These are phyloP conservation scores for Morpho deidamia DNA, from an alignment of 2,888 invertebrate species.

Conservation along the genomic window DNA sequence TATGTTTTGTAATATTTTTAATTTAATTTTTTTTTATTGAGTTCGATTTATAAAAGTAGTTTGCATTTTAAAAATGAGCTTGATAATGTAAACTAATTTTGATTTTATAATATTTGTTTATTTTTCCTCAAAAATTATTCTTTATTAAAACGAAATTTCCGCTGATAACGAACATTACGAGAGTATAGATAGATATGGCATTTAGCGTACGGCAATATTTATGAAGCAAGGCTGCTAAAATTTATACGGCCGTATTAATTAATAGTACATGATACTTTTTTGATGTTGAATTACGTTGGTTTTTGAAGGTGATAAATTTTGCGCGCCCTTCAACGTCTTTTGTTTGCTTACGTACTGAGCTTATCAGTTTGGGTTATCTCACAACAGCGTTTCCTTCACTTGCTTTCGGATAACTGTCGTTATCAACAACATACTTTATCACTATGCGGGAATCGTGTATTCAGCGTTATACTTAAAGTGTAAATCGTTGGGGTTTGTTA, in stretches of 20 bases:
- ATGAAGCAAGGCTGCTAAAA: slow-evolving; percentile 11
- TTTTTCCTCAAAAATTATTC: no score
- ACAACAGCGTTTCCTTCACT: slow-evolving; percentile 36
- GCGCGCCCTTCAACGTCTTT: slow-evolving; percentile 13
- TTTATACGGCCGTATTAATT: background rate
- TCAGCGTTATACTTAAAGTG: background rate
- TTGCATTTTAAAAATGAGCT: no score
- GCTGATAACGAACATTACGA: background rate
- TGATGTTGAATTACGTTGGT: background rate
- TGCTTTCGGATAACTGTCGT: slow-evolving; percentile 35
- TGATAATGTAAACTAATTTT: no score
- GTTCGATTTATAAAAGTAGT: no score
- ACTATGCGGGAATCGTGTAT: slow-evolving; percentile 2
- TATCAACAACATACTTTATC: slow-evolving; percentile 30
- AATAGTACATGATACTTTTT: slow-evolving; percentile 16
- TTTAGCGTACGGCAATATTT: slow-evolving; percentile 5
- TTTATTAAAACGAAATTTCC: no score
- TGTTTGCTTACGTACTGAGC: slow-evolving; percentile 21
- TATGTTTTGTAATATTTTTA: no score
- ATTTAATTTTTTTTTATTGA: no score
- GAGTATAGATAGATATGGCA: background rate
- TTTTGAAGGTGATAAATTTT: slow-evolving; percentile 8
- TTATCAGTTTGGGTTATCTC: slow-evolving; percentile 34
- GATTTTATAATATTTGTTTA: no score
- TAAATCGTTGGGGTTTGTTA: background rate